Conservation (phyloP, 2,888 invertebrate species). For the Rutpela maculata region DNA sequence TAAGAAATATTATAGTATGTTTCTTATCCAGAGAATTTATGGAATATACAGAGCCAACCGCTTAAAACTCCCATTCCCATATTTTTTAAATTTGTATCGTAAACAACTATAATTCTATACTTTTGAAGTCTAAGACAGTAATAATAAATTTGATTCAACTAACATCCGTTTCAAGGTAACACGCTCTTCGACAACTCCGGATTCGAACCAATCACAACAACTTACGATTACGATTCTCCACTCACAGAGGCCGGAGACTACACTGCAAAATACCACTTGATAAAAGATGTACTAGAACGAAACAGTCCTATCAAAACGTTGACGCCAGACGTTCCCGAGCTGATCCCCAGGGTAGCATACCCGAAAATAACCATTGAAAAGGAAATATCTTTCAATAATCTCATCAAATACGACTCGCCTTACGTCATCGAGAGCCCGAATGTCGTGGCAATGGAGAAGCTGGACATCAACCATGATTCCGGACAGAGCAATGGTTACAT, state of each 20-base stretch:
- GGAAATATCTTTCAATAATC: conserved; percentile 51
- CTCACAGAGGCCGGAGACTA: conserved; percentile 93
- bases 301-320: conserved; percentile 68
- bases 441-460: conserved; percentile 66
- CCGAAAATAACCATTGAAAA: conserved; percentile 55
- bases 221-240: conserved; percentile 92
- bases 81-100: too few species aligned
- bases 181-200: conserved; percentile 55
- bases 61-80: too few species aligned
- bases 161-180: conserved; percentile 31
- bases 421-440: conserved; percentile 45
- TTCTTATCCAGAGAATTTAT: too few species aligned
- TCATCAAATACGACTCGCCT: conserved; percentile 51
- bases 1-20: too few species aligned
- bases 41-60: too few species aligned
- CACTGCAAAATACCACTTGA: conserved; percentile 80
- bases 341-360: conserved; percentile 86
- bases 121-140: background rate
- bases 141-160: background rate
- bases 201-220: conserved; percentile 71
- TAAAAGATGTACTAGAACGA: conserved; percentile 76
- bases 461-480: conserved; percentile 70
- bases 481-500: conserved; percentile 78
- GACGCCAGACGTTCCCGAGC: conserved; percentile 83
- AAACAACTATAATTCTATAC: too few species aligned